These are phyloP conservation scores for Eupithecia centaureata DNA, from an alignment of 2,888 invertebrate species.

Conservation along the genomic window DNA sequence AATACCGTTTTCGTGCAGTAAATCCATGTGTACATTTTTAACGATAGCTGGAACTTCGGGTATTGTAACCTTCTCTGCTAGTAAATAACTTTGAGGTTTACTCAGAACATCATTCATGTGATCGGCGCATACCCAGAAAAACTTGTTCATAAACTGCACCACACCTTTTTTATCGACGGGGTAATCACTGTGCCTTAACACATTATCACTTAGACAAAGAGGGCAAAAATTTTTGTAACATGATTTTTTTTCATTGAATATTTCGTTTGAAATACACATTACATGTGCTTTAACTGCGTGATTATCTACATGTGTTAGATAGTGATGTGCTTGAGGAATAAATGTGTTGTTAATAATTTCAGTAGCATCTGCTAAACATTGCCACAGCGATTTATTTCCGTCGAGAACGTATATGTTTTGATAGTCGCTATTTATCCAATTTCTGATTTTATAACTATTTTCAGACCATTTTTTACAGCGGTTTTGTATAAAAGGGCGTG, in stretches of 20 bases:
- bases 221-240: constrained; percentile 84
- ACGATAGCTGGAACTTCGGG: constrained; percentile 82
- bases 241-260: constrained; percentile 79
- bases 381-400: constrained; percentile 82
- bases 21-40: constrained; percentile 63
- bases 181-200: constrained; percentile 66
- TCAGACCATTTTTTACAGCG: constrained; percentile 73
- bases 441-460: constrained; percentile 60
- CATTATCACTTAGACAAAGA: constrained; percentile 76
- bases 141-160: constrained; percentile 80
- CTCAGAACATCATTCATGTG: constrained; percentile 79
- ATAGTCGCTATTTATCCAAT: constrained; percentile 80
- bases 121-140: constrained; percentile 85
- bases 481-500: constrained; percentile 66
- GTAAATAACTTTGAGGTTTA: constrained; percentile 70
- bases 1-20: constrained; percentile 80
- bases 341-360: constrained; percentile 60
- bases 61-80: constrained; percentile 51
- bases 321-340: constrained; percentile 76
- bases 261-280: constrained; percentile 83
- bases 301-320: constrained; percentile 74
- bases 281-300: constrained; percentile 77
- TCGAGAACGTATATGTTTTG: constrained; percentile 81
- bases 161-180: constrained; percentile 82
- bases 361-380: constrained; percentile 74